These are phyloP conservation scores for Linepithema humile DNA, from an alignment of 1,140 invertebrate species.

Conservation along the genomic window DNA sequence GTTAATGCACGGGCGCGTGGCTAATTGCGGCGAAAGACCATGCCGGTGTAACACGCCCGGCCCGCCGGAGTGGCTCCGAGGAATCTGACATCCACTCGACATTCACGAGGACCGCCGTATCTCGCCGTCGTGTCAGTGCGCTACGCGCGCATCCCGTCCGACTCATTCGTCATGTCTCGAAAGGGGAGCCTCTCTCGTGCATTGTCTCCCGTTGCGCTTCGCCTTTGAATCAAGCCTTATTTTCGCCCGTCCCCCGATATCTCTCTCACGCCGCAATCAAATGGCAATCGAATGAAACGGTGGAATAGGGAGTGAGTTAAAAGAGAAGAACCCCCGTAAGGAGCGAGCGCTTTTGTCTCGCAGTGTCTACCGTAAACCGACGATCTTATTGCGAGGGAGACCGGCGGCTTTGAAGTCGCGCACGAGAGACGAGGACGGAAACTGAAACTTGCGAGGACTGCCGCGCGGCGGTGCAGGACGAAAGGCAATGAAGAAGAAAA, in stretches of 20 bases:
- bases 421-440: conserved; percentile 29
- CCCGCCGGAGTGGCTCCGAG: conserved; percentile 32
- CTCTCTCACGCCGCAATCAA: neutral
- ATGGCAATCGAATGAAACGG: neutral
- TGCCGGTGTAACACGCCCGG: conserved; percentile 41
- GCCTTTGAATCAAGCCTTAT: conserved; percentile 9
- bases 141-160: neutral
- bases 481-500: conserved; percentile 1
- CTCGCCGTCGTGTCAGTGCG: conserved; percentile 14
- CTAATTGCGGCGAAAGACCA: conserved; percentile 71
- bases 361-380: conserved; percentile 68
- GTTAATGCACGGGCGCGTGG: conserved; percentile 64
- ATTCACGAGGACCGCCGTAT: conserved; percentile 41
- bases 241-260: conserved; percentile 7
- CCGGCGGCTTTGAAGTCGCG: conserved; percentile 69
- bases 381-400: conserved; percentile 73
- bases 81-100: conserved; percentile 57
- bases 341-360: conserved; percentile 63
- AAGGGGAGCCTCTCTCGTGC: neutral
- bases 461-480: conserved; percentile 3
- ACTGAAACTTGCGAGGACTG: conserved; percentile 5
- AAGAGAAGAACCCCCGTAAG: conserved; percentile 1
- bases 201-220: neutral
- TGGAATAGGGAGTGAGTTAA: conserved; percentile 9
- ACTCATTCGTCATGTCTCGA: conserved; percentile 35